Percentiles rank a stretch among this genome's conserved stretches.
These are phyloP conservation scores for Naja naja DNA, from an alignment of 2,113 vertebrate species.

Conservation along the genomic window DNA sequence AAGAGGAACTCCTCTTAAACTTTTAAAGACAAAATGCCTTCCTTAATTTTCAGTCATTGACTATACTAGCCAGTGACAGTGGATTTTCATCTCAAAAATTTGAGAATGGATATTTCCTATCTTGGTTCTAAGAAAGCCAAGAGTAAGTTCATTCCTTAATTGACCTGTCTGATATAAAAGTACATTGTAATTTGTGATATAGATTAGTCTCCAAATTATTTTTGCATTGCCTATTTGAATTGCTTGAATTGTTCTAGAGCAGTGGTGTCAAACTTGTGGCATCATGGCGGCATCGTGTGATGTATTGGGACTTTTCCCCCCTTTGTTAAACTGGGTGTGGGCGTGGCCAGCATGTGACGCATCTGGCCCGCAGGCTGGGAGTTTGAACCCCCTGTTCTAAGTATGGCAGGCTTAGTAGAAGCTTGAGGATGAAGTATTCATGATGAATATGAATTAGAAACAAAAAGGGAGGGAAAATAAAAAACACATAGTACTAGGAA, in stretches of 20 bases:
- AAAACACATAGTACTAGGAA: neutral
- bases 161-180: neutral
- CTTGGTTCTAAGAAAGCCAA: neutral
- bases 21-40: neutral
- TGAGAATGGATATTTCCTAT: neutral
- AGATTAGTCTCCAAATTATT: neutral
- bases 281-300: too few species aligned
- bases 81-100: neutral
- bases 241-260: neutral
- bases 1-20: neutral
- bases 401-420: neutral
- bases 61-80: neutral
- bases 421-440: neutral
- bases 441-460: neutral
- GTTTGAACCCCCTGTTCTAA: neutral
- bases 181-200: neutral
- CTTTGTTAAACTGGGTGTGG: too few species aligned
- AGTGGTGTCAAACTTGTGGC: too few species aligned
- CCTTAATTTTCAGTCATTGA: neutral
- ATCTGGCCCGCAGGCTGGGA: too few species aligned
- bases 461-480: neutral
- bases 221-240: neutral
- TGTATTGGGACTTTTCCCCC: too few species aligned
- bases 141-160: neutral
- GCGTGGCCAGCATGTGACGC: too few species aligned